phyloP scores from a whole-genome alignment of 2,888 invertebrate genomes.

The Portevinia maculata region DNA sequence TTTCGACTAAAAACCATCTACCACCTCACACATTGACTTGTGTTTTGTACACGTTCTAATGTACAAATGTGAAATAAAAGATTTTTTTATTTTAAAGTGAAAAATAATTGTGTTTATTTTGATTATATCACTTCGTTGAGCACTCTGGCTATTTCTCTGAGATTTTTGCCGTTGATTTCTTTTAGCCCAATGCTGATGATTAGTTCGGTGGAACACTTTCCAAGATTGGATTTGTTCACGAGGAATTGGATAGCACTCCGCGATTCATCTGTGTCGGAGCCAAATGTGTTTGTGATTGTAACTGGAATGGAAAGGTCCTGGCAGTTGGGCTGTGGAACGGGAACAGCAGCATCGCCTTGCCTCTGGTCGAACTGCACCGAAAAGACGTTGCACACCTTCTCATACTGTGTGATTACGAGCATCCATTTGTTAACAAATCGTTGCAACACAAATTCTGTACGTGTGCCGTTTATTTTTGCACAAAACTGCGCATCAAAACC shows the following conservation, averaged over 20 bases:
- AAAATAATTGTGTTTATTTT: slow-evolving; percentile 46
- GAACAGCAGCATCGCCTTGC: slow-evolving; percentile 73
- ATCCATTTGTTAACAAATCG: slow-evolving; percentile 80
- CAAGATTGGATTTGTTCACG: slow-evolving; percentile 78
- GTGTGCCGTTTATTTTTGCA: slow-evolving; percentile 76
- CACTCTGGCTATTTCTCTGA: slow-evolving; percentile 77
- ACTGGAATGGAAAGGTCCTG: slow-evolving; percentile 78
- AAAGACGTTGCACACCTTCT: slow-evolving; percentile 79
- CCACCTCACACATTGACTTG: slow-evolving; percentile 56
- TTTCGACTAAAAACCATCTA: slow-evolving; percentile 80
- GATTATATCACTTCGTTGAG: slow-evolving; percentile 31
- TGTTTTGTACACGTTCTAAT: slow-evolving; percentile 82
- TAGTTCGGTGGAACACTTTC: slow-evolving; percentile 78
- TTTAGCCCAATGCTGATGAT: slow-evolving; percentile 79
- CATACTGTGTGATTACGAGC: slow-evolving; percentile 80
- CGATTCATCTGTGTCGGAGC: slow-evolving; percentile 79
- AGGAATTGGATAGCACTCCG: slow-evolving; percentile 80
- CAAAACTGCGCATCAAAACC: slow-evolving; percentile 79
- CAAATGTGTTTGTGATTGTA: slow-evolving; percentile 79
- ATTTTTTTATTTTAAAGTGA: slow-evolving; percentile 76
- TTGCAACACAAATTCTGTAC: slow-evolving; percentile 80
- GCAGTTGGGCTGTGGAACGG: slow-evolving; percentile 32
- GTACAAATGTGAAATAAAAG: slow-evolving; percentile 80
- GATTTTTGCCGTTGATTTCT: slow-evolving; percentile 76
- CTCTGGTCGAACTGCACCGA: slow-evolving; percentile 79